Percentiles rank a stretch among this genome's conserved stretches.
Evolutionary conservation across 2,113 vertebrate genomes (phyloP).

Genomic region (Mungos mungo): DNA sequence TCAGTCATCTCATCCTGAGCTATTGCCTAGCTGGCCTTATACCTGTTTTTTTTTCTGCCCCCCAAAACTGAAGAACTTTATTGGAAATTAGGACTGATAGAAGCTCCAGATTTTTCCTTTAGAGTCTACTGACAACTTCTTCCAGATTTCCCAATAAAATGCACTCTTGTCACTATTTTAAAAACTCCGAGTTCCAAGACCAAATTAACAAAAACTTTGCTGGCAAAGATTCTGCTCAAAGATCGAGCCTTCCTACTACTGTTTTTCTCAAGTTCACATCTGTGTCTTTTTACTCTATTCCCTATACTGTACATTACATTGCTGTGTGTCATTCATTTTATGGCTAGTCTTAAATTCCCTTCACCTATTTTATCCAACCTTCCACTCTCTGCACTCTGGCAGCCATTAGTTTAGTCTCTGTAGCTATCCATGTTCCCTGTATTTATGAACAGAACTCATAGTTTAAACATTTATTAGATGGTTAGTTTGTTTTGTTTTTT

Average conservation of each 20-base stretch:
- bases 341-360: background rate
- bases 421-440: background rate
- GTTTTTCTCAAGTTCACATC: background rate
- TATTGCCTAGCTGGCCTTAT: background rate
- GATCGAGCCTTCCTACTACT: background rate
- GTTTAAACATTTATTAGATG: background rate
- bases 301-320: background rate
- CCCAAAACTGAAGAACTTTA: constrained; percentile 67
- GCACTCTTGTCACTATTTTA: constrained; percentile 9
- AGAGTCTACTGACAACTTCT: constrained; percentile 63
- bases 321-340: background rate
- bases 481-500: background rate
- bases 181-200: background rate
- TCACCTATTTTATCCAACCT: background rate
- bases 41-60: background rate
- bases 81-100: constrained; percentile 76
- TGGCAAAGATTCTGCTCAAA: background rate
- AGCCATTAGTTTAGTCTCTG: background rate
- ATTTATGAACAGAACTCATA: background rate
- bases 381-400: background rate
- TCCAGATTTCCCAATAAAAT: constrained; percentile 47
- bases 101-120: constrained; percentile 76
- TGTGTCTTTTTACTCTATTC: background rate
- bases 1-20: background rate
- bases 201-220: constrained; percentile 3